A percentile compares a stretch with the other conserved stretches of the same genome.
Conservation (phyloP, 2,888 invertebrate genomes). For the Trissolcus japonicus region DNA sequence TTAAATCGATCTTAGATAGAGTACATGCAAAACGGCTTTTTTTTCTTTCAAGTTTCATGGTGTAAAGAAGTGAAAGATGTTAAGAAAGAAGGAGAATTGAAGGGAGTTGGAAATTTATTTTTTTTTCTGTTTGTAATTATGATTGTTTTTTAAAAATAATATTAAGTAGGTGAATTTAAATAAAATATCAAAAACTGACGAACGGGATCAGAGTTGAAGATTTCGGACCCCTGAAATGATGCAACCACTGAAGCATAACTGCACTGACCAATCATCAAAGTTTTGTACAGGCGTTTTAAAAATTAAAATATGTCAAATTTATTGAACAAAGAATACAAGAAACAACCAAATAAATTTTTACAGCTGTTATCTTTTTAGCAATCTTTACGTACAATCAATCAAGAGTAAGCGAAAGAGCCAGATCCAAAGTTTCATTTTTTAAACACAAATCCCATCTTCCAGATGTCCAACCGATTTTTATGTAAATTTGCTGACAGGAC, state of each 20-base stretch:
- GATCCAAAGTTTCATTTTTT: not conserved
- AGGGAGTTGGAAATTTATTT: too few species aligned
- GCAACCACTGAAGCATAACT: constrained; percentile 28
- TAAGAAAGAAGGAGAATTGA: too few species aligned
- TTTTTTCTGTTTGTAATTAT: too few species aligned
- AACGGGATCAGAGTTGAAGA: too few species aligned
- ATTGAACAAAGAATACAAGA: too few species aligned
- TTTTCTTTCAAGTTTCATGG: not conserved
- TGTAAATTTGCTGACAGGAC: not conserved
- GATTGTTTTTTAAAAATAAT: too few species aligned
- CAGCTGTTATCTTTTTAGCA: too few species aligned
- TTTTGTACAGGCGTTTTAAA: constrained; percentile 17
- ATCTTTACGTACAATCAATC: not conserved
- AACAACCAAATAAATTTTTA: too few species aligned
- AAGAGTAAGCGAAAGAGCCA: not conserved
- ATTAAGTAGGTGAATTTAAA: too few species aligned
- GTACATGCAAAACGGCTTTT: not conserved
- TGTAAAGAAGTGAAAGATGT: not conserved
- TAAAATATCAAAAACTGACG: too few species aligned
- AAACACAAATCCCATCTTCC: not conserved
- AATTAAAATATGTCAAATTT: too few species aligned
- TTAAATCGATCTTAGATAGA: not conserved
- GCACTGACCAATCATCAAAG: not conserved
- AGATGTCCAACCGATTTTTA: not conserved
- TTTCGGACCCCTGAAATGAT: constrained; percentile 11